phyloP scores from a whole-genome alignment of 64 coral and sea anemone genomes.

The Montipora efflorescens region DNA sequence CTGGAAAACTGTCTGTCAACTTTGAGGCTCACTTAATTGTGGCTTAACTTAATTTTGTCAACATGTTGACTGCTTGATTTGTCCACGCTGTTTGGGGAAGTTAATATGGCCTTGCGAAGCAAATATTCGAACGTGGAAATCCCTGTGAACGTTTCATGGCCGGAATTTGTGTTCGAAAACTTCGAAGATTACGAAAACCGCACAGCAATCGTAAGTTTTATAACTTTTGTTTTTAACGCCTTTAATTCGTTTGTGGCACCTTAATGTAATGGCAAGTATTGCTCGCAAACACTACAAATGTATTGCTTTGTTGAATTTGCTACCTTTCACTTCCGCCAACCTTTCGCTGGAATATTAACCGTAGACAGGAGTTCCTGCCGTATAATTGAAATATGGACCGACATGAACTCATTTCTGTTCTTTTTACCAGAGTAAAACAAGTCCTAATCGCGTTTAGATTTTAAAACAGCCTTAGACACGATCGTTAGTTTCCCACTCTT shows the following conservation, averaged over 20 bases:
- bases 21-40: background rate
- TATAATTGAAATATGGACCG: no score
- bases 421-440: no score
- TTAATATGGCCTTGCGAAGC: constrained; percentile 32
- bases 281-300: no score
- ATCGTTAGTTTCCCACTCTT: no score
- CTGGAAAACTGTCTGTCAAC: background rate
- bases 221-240: background rate
- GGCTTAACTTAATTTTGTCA: background rate
- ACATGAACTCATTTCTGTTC: no score
- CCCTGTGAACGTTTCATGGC: constrained; percentile 33
- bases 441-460: no score
- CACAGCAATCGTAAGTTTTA: constrained; percentile 58
- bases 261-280: background rate
- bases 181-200: constrained; percentile 40
- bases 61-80: background rate
- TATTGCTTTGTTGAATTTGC: background rate
- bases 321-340: no score
- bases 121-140: constrained; percentile 42
- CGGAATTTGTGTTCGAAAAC: constrained; percentile 47
- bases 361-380: no score
- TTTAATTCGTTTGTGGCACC: background rate
- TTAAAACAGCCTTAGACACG: no score
- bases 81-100: background rate
- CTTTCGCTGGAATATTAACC: no score